phyloP scores from a whole-genome alignment of 2,888 invertebrate genomes.

The Adelphocoris suturalis region DNA sequence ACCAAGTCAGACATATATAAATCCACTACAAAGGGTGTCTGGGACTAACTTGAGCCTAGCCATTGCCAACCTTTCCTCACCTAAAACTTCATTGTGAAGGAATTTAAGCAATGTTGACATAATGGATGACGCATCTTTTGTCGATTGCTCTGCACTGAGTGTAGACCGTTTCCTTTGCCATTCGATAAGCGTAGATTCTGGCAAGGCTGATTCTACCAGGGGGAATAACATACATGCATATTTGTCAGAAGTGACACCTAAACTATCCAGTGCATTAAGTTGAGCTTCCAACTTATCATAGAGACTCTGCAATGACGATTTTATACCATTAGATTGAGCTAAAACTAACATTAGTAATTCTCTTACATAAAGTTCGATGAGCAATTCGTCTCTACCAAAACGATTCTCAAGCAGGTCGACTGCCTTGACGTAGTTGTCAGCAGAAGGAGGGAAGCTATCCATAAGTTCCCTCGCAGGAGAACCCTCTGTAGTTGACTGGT shows the following conservation, averaged over 20 bases:
- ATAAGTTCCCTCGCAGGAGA: constrained; percentile 74
- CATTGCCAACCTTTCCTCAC: not conserved
- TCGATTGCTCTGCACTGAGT: not conserved
- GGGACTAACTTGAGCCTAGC: too few species aligned
- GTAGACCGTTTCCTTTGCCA: constrained; percentile 49
- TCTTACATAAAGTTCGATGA: constrained; percentile 76
- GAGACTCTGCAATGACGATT: not conserved
- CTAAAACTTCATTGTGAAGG: not conserved
- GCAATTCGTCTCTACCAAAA: constrained; percentile 77
- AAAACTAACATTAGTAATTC: constrained; percentile 53
- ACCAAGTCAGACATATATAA: too few species aligned
- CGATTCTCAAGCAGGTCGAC: constrained; percentile 60
- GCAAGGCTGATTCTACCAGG: constrained; percentile 44
- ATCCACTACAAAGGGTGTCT: too few species aligned
- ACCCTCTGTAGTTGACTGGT: constrained; percentile 68
- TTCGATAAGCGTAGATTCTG: too few species aligned
- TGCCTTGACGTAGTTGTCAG: constrained; percentile 45
- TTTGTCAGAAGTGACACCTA: constrained; percentile 32
- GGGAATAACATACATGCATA: constrained; percentile 24
- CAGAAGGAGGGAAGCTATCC: constrained; percentile 73
- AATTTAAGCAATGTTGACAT: not conserved
- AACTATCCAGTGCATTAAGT: constrained; percentile 31
- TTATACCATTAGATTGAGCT: not conserved
- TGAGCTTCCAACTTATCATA: constrained; percentile 55
- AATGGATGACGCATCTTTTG: not conserved